Percentiles rank a stretch among this genome's conserved stretches.
Conservation (phyloP, 2,113 vertebrate species). For the Falco punctatus region DNA sequence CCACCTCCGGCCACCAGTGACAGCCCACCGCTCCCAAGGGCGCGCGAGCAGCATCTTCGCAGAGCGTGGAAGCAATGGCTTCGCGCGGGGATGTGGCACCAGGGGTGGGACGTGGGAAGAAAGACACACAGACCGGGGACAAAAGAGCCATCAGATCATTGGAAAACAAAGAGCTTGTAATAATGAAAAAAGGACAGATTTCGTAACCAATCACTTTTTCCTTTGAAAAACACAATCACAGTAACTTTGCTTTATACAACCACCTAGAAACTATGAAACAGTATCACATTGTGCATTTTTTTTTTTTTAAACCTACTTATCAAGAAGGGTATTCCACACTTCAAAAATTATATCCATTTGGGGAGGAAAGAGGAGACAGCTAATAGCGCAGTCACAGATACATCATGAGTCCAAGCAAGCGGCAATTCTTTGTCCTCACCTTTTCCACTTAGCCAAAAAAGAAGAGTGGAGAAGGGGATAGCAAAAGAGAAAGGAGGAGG, state of each 20-base stretch:
- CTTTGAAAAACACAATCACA: constrained; percentile 94
- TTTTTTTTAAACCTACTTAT: constrained; percentile 81
- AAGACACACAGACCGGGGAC: constrained; percentile 39
- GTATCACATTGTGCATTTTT: constrained; percentile 83
- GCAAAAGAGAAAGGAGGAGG: constrained; percentile 62
- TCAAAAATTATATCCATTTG: constrained; percentile 79
- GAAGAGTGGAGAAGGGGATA: constrained; percentile 73
- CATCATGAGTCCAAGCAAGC: constrained; percentile 82
- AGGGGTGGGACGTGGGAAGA: background rate
- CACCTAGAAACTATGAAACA: constrained; percentile 91
- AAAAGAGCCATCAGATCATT: constrained; percentile 74
- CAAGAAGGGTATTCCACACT: constrained; percentile 81
- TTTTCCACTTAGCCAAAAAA: constrained; percentile 75
- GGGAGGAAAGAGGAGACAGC: constrained; percentile 77
- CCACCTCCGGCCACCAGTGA: background rate
- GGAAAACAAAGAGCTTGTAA: constrained; percentile 84
- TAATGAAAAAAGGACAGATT: constrained; percentile 81
- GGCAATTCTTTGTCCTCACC: constrained; percentile 76
- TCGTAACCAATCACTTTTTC: constrained; percentile 82
- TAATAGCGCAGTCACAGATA: constrained; percentile 82
- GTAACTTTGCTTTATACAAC: constrained; percentile 87
- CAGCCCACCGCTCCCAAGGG: background rate
- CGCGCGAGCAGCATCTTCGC: background rate
- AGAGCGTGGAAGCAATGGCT: rapidly evolving
- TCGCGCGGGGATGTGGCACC: background rate